Conservation (phyloP, 2,888 invertebrate species). For the Furcula furcula region DNA sequence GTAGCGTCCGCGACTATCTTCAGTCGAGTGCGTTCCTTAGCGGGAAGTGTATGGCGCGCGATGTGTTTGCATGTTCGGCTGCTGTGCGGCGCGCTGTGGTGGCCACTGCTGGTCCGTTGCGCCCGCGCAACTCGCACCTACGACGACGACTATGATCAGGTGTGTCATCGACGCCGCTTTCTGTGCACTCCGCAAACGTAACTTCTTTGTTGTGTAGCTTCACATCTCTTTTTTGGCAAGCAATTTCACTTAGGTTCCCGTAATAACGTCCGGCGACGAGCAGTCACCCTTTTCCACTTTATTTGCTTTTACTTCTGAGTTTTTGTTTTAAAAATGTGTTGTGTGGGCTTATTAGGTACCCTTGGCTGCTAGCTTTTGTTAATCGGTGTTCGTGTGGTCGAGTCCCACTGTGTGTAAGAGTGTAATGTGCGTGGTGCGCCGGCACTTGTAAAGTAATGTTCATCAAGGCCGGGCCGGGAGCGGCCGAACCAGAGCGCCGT, state of each 20-base stretch:
- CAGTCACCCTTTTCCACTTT: constrained; percentile 67
- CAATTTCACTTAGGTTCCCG: constrained; percentile 43
- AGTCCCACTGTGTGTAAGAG: constrained; percentile 41
- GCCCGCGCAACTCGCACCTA: constrained; percentile 64
- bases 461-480: constrained; percentile 72
- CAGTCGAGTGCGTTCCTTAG: constrained; percentile 77
- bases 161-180: constrained; percentile 65
- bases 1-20: constrained; percentile 69
- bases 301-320: constrained; percentile 59
- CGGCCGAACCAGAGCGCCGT: constrained; percentile 83
- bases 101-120: constrained; percentile 74
- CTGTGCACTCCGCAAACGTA: constrained; percentile 54
- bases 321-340: constrained; percentile 46
- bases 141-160: constrained; percentile 79
- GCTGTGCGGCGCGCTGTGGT: constrained; percentile 78
- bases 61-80: constrained; percentile 79
- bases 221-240: constrained; percentile 59
- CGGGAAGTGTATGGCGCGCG: constrained; percentile 77
- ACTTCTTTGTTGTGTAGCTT: constrained; percentile 60
- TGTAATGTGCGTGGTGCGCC: constrained; percentile 68
- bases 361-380: constrained; percentile 57
- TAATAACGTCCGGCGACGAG: constrained; percentile 45
- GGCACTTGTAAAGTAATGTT: constrained; percentile 73
- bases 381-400: constrained; percentile 50
- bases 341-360: constrained; percentile 54